phyloP scores from a whole-genome alignment of 2,113 vertebrate species.

The Bos indicus region DNA sequence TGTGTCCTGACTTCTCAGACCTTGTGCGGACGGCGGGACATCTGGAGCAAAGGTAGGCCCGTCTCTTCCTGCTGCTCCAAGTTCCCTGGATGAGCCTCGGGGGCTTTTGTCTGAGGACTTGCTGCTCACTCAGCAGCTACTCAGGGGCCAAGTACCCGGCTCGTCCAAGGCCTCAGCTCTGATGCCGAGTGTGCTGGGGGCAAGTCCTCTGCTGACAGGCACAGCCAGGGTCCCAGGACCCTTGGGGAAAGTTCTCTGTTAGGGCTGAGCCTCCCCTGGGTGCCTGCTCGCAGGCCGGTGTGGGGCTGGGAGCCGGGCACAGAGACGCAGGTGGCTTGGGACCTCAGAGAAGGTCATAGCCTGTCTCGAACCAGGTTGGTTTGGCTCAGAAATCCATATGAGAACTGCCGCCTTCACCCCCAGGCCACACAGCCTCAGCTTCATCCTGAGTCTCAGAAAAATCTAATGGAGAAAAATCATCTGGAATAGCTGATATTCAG shows the following conservation, averaged over 20 bases:
- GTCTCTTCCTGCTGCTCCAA: accelerated
- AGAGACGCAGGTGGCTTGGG: accelerated
- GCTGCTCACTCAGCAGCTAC: background rate
- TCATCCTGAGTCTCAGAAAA: background rate
- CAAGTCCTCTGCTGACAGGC: background rate
- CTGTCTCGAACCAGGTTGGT: background rate
- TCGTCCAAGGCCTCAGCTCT: accelerated
- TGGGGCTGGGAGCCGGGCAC: background rate
- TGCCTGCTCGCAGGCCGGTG: accelerated
- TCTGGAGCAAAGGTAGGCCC: background rate
- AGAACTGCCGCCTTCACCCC: background rate
- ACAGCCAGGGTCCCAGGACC: background rate
- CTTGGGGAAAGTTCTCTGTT: background rate
- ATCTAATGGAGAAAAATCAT: background rate
- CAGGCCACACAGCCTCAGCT: accelerated
- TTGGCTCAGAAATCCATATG: background rate
- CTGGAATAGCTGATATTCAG: accelerated
- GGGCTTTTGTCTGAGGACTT: accelerated
- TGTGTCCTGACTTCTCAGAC: background rate
- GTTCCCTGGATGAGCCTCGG: background rate
- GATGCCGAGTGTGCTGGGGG: background rate
- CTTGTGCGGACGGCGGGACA: background rate
- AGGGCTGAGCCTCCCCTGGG: no score
- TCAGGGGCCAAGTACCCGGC: no score
- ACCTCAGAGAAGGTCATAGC: background rate